Conservation (phyloP, 2,888 invertebrate species). For the Choristoneura rosaceana region DNA sequence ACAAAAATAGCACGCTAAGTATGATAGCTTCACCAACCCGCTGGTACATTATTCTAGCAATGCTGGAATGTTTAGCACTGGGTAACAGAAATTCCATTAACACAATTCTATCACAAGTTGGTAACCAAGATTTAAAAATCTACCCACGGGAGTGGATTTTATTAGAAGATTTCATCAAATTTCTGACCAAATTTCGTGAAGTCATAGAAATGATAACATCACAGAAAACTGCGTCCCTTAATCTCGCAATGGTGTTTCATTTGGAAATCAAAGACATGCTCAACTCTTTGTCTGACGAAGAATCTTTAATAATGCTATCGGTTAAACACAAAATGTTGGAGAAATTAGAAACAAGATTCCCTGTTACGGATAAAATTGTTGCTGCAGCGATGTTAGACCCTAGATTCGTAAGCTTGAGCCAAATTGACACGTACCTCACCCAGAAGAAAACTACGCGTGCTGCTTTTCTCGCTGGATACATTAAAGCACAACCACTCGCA, state of each 20-base stretch:
- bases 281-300: neutral
- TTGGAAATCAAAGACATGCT: conserved; percentile 2
- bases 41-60: conserved; percentile 13
- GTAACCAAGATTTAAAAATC: conserved; percentile 6
- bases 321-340: neutral
- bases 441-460: neutral
- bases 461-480: neutral
- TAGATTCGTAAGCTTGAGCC: neutral
- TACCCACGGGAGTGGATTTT: conserved; percentile 11
- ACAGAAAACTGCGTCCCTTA: neutral
- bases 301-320: neutral
- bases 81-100: conserved; percentile 13
- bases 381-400: neutral
- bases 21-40: neutral
- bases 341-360: neutral
- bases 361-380: neutral
- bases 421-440: neutral
- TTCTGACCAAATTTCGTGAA: conserved; percentile 8
- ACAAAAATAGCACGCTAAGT: neutral
- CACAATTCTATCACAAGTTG: neutral
- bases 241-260: conserved; percentile 9
- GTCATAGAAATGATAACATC: conserved; percentile 4
- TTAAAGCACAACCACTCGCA: neutral
- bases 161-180: neutral
- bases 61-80: conserved; percentile 15